phyloP scores from a whole-genome alignment of 2,797 vertebrate genomes.

The Bucorvus abyssinicus region DNA sequence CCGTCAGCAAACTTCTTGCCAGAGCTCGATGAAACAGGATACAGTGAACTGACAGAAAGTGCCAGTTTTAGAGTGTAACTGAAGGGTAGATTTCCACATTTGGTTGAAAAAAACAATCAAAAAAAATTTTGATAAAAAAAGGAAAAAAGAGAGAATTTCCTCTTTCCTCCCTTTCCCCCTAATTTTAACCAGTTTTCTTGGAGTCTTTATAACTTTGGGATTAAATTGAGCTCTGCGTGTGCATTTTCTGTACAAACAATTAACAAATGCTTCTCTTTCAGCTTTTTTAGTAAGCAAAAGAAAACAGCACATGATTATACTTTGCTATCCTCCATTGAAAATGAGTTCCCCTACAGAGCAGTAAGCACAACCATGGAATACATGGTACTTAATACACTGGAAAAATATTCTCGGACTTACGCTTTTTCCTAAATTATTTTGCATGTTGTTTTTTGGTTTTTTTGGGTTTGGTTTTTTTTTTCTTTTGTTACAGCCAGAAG shows the following conservation, averaged over 20 bases:
- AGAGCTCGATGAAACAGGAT: not conserved
- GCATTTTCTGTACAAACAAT: conserved; percentile 28
- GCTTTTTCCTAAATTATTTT: conserved; percentile 14
- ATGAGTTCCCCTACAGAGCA: conserved; percentile 42
- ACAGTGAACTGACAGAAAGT: not conserved
- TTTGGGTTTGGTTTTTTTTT: not conserved
- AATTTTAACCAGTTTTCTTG: not conserved
- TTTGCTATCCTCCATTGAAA: conserved; percentile 37
- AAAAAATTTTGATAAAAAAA: not conserved
- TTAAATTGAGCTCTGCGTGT: conserved; percentile 17
- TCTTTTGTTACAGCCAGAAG: not conserved
- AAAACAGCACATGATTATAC: conserved; percentile 56
- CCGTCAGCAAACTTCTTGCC: not conserved
- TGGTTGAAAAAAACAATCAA: not conserved
- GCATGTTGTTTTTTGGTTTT: not conserved
- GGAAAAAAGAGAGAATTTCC: not conserved
- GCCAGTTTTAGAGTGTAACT: not conserved
- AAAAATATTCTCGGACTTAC: conserved; percentile 32
- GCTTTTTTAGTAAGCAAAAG: conserved; percentile 38
- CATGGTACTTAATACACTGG: not conserved
- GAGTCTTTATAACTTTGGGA: not conserved
- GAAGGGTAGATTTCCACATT: not conserved
- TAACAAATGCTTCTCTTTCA: conserved; percentile 48
- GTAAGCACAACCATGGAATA: conserved; percentile 16
- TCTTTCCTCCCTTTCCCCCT: not conserved